Conservation (phyloP, 2,797 vertebrate species). For the Gymnoscopelus braueri region DNA sequence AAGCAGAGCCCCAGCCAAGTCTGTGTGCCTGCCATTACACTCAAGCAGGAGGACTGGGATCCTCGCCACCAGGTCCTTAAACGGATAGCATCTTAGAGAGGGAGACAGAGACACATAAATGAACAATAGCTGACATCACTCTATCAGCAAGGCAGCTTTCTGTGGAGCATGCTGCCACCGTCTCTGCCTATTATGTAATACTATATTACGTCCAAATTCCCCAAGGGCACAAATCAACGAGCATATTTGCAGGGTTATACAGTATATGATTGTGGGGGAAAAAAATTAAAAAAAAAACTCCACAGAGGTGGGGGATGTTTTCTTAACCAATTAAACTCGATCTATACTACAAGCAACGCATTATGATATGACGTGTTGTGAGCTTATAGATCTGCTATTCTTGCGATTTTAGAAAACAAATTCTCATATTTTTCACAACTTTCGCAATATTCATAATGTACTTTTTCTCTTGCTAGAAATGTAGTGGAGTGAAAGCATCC, state of each 20-base stretch:
- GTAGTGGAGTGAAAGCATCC: too few species aligned
- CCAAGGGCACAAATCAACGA: conserved; percentile 36
- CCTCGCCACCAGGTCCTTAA: conserved; percentile 51
- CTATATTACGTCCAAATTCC: conserved; percentile 38
- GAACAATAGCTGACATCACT: conserved; percentile 63
- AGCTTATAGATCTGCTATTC: too few species aligned
- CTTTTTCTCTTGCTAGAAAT: too few species aligned
- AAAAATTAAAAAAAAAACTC: too few species aligned
- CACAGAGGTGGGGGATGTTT: too few species aligned
- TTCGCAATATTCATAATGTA: too few species aligned
- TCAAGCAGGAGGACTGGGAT: conserved; percentile 48
- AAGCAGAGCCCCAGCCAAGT: conserved; percentile 50
- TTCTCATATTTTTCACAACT: too few species aligned
- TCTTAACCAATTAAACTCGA: too few species aligned
- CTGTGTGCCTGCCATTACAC: conserved; percentile 41
- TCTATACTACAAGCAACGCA: too few species aligned
- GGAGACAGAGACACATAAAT: conserved; percentile 50
- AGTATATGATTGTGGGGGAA: not conserved
- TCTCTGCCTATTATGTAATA: conserved; percentile 57
- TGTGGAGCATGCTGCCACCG: conserved; percentile 52
- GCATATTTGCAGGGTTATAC: conserved; percentile 39
- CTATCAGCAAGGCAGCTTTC: conserved; percentile 47
- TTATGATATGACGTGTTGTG: too few species aligned
- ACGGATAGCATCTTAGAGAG: conserved; percentile 41
- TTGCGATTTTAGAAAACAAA: too few species aligned